Conservation (phyloP, 2,888 invertebrate genomes). For the Hylaea fasciaria region DNA sequence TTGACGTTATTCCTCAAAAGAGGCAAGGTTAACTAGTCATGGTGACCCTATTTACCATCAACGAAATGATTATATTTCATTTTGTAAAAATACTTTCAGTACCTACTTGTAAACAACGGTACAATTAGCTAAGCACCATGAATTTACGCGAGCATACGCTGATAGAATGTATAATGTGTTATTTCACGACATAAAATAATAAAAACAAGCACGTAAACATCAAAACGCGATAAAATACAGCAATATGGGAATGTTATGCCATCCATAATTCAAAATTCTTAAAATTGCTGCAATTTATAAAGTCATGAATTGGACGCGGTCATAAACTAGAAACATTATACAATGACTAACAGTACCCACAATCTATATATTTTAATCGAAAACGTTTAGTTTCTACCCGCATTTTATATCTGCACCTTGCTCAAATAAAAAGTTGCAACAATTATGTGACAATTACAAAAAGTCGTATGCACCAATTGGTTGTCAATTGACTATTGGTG, state of each 20-base stretch:
- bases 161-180: too few relatives aligned
- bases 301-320: slow-evolving; percentile 22
- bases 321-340: slow-evolving; percentile 26
- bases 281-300: slow-evolving; percentile 13
- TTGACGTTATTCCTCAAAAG: too few relatives aligned
- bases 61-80: too few relatives aligned
- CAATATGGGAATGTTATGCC: neutral
- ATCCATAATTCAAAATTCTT: slow-evolving; percentile 11
- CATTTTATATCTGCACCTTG: slow-evolving; percentile 82
- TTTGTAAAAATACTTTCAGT: too few relatives aligned
- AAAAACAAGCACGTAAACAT: neutral
- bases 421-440: slow-evolving; percentile 80
- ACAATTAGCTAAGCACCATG: too few relatives aligned
- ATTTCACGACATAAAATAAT: neutral
- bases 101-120: too few relatives aligned
- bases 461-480: slow-evolving; percentile 70
- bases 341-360: slow-evolving; percentile 34
- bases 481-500: slow-evolving; percentile 69
- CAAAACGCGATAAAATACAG: neutral
- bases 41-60: too few relatives aligned
- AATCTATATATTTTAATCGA: slow-evolving; percentile 59
- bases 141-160: too few relatives aligned
- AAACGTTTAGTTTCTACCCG: slow-evolving; percentile 57
- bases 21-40: too few relatives aligned
- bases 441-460: slow-evolving; percentile 71